Percentiles rank a stretch among this genome's conserved stretches.
Conservation (phyloP, 2,113 vertebrate genomes). For the Ochotona curzoniae region DNA sequence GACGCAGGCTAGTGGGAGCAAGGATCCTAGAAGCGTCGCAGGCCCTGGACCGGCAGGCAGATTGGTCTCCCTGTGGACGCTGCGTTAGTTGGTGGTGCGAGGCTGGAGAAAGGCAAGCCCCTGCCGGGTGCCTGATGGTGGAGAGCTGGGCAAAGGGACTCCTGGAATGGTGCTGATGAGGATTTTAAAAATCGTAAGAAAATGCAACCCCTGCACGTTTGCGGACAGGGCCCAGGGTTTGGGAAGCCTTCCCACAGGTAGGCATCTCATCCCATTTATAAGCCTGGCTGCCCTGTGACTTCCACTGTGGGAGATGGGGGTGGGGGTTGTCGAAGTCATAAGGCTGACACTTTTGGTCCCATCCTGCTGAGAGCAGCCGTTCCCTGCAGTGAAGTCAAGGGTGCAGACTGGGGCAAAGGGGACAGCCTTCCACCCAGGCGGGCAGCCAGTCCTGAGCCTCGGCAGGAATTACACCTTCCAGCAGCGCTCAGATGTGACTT, state of each 20-base stretch:
- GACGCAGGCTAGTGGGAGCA: no score
- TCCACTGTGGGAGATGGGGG: conserved; percentile 14
- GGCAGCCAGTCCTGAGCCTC: conserved; percentile 51
- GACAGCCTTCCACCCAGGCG: neutral
- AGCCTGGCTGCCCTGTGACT: conserved; percentile 59
- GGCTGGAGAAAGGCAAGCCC: no score
- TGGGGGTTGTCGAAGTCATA: neutral
- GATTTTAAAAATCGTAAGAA: neutral
- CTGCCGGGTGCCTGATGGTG: neutral
- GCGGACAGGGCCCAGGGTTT: neutral
- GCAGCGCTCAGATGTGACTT: conserved; percentile 29
- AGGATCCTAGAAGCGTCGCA: neutral
- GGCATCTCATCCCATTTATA: conserved; percentile 67
- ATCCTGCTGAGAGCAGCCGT: conserved; percentile 33
- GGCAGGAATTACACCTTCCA: conserved; percentile 62
- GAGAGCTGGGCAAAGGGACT: neutral
- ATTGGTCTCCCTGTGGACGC: neutral
- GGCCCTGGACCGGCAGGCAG: neutral
- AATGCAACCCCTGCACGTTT: neutral
- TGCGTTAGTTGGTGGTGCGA: no score
- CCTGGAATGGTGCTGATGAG: neutral
- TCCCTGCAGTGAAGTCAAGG: conserved; percentile 64
- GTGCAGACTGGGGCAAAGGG: neutral
- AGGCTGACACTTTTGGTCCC: conserved; percentile 66
- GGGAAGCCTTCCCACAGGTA: conserved; percentile 32